Conservation (phyloP, 2,797 vertebrate species). For the Sternotherus odoratus region DNA sequence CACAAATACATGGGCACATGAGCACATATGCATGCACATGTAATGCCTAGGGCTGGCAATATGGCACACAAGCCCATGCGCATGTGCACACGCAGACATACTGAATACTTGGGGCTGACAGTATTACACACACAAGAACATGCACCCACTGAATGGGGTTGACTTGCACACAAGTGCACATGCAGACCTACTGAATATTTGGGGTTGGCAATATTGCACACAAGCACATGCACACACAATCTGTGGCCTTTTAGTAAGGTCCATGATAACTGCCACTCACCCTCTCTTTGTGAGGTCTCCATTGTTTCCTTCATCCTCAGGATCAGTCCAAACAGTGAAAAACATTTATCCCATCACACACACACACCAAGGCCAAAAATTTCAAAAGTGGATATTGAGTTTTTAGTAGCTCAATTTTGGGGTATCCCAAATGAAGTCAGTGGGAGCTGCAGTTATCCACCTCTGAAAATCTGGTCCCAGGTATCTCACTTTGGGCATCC, state of each 20-base stretch:
- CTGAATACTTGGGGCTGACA: not conserved
- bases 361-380: no score
- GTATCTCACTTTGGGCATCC: not conserved
- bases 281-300: not conserved
- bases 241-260: not conserved
- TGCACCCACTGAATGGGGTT: no score
- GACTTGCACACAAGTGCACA: no score
- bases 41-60: no score
- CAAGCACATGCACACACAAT: rapidly evolving
- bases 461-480: not conserved
- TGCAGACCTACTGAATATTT: not conserved
- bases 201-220: not conserved
- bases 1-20: no score
- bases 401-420: no score
- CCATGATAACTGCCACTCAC: not conserved
- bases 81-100: no score
- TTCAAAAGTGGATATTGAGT: no score
- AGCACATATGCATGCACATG: no score
- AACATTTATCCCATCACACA: no score
- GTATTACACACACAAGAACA: rapidly evolving
- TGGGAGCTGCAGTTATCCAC: not conserved
- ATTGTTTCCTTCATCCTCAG: not conserved
- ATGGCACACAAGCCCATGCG: no score
- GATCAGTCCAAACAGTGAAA: not conserved
- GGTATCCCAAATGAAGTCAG: not conserved